Base-by-base conservation (phyloP, 1,140 invertebrate species). In the Bradysia coprophila region DNA sequence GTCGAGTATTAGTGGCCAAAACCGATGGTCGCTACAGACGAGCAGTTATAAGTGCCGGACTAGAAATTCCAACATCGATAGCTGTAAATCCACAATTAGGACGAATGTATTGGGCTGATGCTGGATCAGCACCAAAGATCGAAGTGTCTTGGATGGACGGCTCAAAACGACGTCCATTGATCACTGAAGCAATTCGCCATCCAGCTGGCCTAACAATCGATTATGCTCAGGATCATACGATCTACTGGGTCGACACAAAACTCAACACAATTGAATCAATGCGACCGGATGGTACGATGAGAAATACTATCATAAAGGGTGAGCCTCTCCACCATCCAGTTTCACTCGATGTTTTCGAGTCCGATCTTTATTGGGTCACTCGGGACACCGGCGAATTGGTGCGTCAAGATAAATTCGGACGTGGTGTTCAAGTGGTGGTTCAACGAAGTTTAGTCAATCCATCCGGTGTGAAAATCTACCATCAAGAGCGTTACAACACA, bases 181-280 rank as follows among this genome's bases (percentile, higher is more conserved):
- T 96, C 1, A 76, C 74, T 0, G 81, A 83, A 31, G 66, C 71
- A 45, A 73, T 98, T 5, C 72, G 82, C 8, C 78, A 81, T 52
- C 93, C 93, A 0, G 77, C 85, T 2, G 89, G 89, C 0, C 53
- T 98, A 1, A 72, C 87, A 1, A 80, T 98, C 20, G 94, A 98
- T 57, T 85, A 83, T 50, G 73, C 81, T 1, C 87, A 87, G 73
- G 78, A 84, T 43, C 85, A 92, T 52, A 69, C 81, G 0, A 65
- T 98, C 2, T 98, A 90, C 58, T 98, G 93, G 92, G 86, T 83
- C 1, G 95, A 98, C 59, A 81, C 80, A 1, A 98, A 97, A 57
- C 61, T 92, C 4, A 92, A 94, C 48, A 80, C 76, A 0, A 96
- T 98, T 44, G 92, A 98, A 55, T 77, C 77, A 13, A 85, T 94